A percentile compares a stretch with the other conserved stretches of the same genome.
Conservation (phyloP, 2,888 invertebrate species). For the Ophion costatus region DNA sequence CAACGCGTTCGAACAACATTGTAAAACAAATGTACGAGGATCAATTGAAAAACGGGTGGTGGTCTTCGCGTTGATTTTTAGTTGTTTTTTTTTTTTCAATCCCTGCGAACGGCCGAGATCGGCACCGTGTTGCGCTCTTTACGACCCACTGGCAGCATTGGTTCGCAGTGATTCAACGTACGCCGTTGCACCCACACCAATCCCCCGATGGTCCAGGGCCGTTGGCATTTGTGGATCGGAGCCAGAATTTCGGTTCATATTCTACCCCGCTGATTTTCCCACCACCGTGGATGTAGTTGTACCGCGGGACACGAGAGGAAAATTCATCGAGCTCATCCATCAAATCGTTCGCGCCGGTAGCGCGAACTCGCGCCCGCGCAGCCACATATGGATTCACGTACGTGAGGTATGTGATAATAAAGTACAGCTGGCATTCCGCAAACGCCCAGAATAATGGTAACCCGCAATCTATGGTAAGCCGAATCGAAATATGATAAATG, state of each 20-base stretch:
- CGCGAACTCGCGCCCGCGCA: constrained; percentile 39
- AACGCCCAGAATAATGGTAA: constrained; percentile 18
- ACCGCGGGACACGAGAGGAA: constrained; percentile 60
- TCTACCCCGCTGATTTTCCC: constrained; percentile 33
- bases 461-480: constrained; percentile 24
- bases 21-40: constrained; percentile 12
- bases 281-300: constrained; percentile 21
- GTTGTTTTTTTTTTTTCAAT: constrained; percentile 31
- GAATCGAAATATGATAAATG: constrained; percentile 15
- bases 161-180: constrained; percentile 14
- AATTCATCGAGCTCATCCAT: constrained; percentile 71
- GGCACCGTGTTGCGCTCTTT: constrained; percentile 61
- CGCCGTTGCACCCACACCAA: constrained; percentile 30
- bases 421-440: constrained; percentile 26
- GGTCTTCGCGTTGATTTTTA: neutral
- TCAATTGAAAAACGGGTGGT: constrained; percentile 22
- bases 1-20: constrained; percentile 44
- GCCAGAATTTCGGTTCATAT: constrained; percentile 62
- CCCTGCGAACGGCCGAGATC: constrained; percentile 24
- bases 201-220: constrained; percentile 28
- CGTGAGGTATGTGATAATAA: constrained; percentile 21
- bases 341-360: constrained; percentile 61
- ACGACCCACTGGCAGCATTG: constrained; percentile 30
- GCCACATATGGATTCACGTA: constrained; percentile 5
- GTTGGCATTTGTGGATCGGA: constrained; percentile 59